Evolutionary conservation across 2,888 invertebrate genomes (phyloP).

Genomic region (Athrips mouffetella): DNA sequence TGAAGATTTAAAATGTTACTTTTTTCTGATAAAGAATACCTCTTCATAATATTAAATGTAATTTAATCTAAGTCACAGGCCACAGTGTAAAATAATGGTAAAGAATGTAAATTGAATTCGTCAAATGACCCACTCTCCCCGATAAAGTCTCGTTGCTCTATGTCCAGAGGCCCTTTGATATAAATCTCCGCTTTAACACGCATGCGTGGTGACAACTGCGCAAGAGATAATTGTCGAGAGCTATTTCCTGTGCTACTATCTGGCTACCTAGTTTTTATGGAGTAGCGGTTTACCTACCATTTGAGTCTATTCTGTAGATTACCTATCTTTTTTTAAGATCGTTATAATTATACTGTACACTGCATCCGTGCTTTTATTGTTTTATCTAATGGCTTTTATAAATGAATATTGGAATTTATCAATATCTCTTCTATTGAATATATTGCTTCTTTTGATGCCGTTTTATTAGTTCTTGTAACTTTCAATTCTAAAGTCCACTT

Average conservation of each 20-base stretch:
- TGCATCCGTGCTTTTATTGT: background rate
- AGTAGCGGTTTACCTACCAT: constrained; percentile 34
- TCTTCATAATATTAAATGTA: background rate
- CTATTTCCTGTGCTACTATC: constrained; percentile 68
- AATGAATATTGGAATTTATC: too few species aligned
- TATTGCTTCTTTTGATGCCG: too few species aligned
- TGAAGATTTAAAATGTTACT: background rate
- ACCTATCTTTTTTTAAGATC: background rate
- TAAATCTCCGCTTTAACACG: constrained; percentile 46
- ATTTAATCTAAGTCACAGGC: background rate
- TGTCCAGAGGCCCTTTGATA: constrained; percentile 35
- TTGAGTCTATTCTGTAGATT: constrained; percentile 1
- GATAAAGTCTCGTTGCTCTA: constrained; percentile 27
- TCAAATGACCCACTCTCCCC: constrained; percentile 35
- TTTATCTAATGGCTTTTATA: background rate
- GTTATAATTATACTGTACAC: background rate
- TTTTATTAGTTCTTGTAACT: background rate
- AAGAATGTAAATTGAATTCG: constrained; percentile 33
- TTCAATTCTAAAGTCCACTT: background rate
- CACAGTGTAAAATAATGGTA: constrained; percentile 22
- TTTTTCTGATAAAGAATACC: background rate
- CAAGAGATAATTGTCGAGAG: constrained; percentile 60
- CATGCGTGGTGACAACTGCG: constrained; percentile 40
- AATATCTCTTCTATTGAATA: too few species aligned
- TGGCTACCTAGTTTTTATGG: constrained; percentile 52